Percentiles rank a stretch among this genome's conserved stretches.
Evolutionary conservation across 2,888 invertebrate genomes (phyloP).

Genomic region (Carterocephalus palaemon): DNA sequence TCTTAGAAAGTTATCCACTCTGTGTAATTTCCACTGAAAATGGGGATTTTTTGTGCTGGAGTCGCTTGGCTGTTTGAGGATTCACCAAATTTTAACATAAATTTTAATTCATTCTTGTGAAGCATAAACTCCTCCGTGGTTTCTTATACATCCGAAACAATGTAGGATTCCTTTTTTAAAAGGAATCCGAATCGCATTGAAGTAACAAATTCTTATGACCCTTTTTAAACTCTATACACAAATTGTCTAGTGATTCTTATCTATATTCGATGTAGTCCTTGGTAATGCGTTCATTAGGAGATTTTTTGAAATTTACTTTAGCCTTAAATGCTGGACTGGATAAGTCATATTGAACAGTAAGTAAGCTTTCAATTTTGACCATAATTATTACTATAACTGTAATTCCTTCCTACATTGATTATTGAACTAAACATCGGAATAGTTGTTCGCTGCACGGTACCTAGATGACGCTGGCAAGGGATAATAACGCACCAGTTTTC

Average conservation of each 20-base stretch:
- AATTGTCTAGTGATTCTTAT: slow-evolving; percentile 18
- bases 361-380: slow-evolving; percentile 4
- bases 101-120: slow-evolving; percentile 14
- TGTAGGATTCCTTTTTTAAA: slow-evolving; percentile 1
- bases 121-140: slow-evolving; percentile 12
- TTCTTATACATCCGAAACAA: slow-evolving; percentile 7
- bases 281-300: slow-evolving; percentile 8
- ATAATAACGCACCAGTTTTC: too few species aligned
- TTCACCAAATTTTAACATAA: too few species aligned
- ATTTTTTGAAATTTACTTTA: slow-evolving; percentile 21
- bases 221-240: slow-evolving; percentile 19
- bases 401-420: too few species aligned
- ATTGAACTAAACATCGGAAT: too few species aligned
- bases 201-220: slow-evolving; percentile 14
- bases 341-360: slow-evolving; percentile 13
- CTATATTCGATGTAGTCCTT: slow-evolving; percentile 19
- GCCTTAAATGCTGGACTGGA: slow-evolving; percentile 2
- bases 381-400: neutral
- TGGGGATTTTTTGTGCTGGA: slow-evolving; percentile 16
- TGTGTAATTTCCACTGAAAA: slow-evolving; percentile 23
- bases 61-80: neutral
- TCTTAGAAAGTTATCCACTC: slow-evolving; percentile 25
- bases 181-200: neutral
- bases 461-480: too few species aligned
- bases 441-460: too few species aligned